phyloP scores from a whole-genome alignment of 1,140 invertebrate species.

The Drosophila micromelanica region DNA sequence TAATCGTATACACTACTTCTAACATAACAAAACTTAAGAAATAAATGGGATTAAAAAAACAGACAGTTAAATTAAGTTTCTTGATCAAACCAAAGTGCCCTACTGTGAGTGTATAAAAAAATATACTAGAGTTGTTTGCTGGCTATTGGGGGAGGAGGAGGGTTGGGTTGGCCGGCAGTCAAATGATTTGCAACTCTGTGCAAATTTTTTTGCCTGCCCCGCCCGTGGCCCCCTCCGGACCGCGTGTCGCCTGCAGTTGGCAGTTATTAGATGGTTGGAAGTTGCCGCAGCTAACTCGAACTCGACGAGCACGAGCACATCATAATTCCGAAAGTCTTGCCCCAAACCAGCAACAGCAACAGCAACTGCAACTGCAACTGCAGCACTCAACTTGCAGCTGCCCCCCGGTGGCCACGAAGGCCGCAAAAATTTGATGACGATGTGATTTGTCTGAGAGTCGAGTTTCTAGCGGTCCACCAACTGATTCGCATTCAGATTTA shows the following conservation, averaged over 20 bases:
- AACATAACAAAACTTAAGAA: too few species aligned
- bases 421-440: slow-evolving; percentile 55
- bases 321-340: slow-evolving; percentile 52
- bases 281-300: slow-evolving; percentile 34
- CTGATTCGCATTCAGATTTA: slow-evolving; percentile 36
- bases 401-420: slow-evolving; percentile 63
- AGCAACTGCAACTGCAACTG: slow-evolving; percentile 17
- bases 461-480: slow-evolving; percentile 32
- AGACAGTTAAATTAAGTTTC: background rate
- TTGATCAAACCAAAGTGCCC: background rate
- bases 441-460: slow-evolving; percentile 52
- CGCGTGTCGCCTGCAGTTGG: slow-evolving; percentile 24
- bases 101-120: background rate
- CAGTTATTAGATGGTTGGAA: slow-evolving; percentile 68
- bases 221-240: slow-evolving; percentile 1
- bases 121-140: slow-evolving; percentile 17
- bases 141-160: slow-evolving; percentile 2
- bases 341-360: slow-evolving; percentile 20
- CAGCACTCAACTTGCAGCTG: slow-evolving; percentile 19
- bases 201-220: slow-evolving; percentile 67
- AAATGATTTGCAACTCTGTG: slow-evolving; percentile 81
- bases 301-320: slow-evolving; percentile 51
- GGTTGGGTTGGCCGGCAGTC: slow-evolving; percentile 44
- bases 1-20: too few species aligned
- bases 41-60: too few species aligned